These are phyloP conservation scores for Onychomys leucogaster DNA, from an alignment of 2,797 vertebrate species.

Conservation along the genomic window DNA sequence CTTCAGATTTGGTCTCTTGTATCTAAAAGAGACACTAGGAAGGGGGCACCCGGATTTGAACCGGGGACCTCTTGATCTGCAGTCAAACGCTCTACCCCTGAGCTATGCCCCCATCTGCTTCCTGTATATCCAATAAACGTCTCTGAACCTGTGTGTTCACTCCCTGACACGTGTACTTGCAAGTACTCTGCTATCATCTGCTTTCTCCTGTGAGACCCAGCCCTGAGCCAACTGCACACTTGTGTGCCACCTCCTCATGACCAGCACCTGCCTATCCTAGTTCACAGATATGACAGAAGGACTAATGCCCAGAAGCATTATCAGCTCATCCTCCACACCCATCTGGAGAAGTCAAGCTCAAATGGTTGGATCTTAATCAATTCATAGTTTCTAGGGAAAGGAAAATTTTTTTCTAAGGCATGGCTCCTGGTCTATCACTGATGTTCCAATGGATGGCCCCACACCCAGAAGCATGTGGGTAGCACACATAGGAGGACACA, in stretches of 20 bases:
- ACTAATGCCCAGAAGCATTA: no score
- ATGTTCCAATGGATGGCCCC: not conserved
- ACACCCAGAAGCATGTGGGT: no score
- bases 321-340: not conserved
- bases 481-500: not conserved
- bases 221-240: not conserved
- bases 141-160: not conserved
- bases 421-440: not conserved
- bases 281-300: not conserved
- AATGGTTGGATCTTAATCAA: no score
- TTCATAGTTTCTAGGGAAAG: not conserved
- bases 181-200: not conserved
- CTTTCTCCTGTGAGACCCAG: not conserved
- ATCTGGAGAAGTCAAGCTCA: not conserved
- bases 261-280: no score
- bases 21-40: not conserved
- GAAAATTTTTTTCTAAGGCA: not conserved
- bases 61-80: no score
- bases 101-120: constrained; percentile 75
- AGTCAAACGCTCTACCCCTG: no score
- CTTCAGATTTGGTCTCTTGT: not conserved
- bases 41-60: no score
- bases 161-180: not conserved
- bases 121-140: not conserved
- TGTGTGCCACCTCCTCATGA: not conserved